phyloP scores from a whole-genome alignment of 2,113 vertebrate species.

The Alaudala cheleensis region DNA sequence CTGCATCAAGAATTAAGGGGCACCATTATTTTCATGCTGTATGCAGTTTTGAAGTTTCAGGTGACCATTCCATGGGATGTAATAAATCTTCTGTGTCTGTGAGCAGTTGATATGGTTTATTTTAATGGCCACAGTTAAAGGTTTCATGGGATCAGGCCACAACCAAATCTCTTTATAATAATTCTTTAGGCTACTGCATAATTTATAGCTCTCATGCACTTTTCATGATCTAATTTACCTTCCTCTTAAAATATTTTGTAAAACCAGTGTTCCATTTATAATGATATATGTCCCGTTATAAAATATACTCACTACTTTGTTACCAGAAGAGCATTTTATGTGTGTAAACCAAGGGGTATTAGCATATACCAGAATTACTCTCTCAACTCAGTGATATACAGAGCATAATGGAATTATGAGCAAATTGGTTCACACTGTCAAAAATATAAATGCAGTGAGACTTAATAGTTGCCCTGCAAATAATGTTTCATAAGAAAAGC shows the following conservation, averaged over 20 bases:
- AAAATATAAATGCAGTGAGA: slow-evolving; percentile 37
- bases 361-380: slow-evolving; percentile 18
- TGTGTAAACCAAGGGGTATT: slow-evolving; percentile 40
- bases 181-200: slow-evolving; percentile 75
- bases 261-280: slow-evolving; percentile 72
- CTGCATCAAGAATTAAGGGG: background rate
- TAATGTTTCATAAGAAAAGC: background rate
- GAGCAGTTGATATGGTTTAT: slow-evolving; percentile 43
- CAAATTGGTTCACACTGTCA: slow-evolving; percentile 34
- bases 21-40: background rate
- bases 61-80: background rate
- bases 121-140: slow-evolving; percentile 66
- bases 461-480: slow-evolving; percentile 20
- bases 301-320: slow-evolving; percentile 57
- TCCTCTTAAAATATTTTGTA: slow-evolving; percentile 77
- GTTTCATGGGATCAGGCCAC: slow-evolving; percentile 69
- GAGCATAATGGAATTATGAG: slow-evolving; percentile 40
- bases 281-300: slow-evolving; percentile 71
- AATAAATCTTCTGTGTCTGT: slow-evolving; percentile 40
- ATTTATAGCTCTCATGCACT: slow-evolving; percentile 74
- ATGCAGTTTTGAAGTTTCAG: background rate
- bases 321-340: slow-evolving; percentile 25
- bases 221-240: slow-evolving; percentile 80
- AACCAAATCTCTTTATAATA: slow-evolving; percentile 75
- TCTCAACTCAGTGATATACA: slow-evolving; percentile 15